phyloP scores from a whole-genome alignment of 2,797 vertebrate species.

The Helarctos malayanus region DNA sequence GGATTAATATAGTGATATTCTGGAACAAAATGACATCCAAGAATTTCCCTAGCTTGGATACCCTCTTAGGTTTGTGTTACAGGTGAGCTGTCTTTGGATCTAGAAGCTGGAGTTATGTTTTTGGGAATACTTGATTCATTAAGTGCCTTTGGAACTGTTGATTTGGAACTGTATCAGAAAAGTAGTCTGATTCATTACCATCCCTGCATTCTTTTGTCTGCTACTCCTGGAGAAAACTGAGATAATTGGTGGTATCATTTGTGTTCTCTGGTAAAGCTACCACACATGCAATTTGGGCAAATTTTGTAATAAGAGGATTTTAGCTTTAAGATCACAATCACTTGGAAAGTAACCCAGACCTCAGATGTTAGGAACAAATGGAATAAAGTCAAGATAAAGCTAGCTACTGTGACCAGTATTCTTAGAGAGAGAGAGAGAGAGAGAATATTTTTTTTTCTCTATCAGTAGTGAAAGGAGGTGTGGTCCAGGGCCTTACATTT shows the following conservation, averaged over 20 bases:
- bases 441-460: not conserved
- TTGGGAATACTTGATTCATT: not conserved
- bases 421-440: not conserved
- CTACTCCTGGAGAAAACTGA: not conserved
- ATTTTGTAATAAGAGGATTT: conserved; percentile 36
- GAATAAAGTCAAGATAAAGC: conserved; percentile 29
- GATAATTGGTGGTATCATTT: not conserved
- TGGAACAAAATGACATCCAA: conserved; percentile 5
- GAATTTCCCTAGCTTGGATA: conserved; percentile 36
- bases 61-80: conserved; percentile 1
- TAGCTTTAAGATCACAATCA: conserved; percentile 42
- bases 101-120: conserved; percentile 31
- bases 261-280: not conserved
- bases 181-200: not conserved
- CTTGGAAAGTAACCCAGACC: not conserved
- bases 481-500: not conserved
- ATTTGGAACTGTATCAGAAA: conserved; percentile 47
- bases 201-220: not conserved
- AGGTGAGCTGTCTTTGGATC: conserved; percentile 29
- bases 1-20: not conserved
- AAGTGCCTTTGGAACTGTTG: conserved; percentile 2
- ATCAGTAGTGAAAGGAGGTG: not conserved
- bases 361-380: conserved; percentile 23
- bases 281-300: not conserved
- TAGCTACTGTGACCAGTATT: not conserved